Percentiles rank a stretch among this genome's conserved stretches.
Conservation (phyloP, 2,888 invertebrate species). For the Neoaliturus tenellus region DNA sequence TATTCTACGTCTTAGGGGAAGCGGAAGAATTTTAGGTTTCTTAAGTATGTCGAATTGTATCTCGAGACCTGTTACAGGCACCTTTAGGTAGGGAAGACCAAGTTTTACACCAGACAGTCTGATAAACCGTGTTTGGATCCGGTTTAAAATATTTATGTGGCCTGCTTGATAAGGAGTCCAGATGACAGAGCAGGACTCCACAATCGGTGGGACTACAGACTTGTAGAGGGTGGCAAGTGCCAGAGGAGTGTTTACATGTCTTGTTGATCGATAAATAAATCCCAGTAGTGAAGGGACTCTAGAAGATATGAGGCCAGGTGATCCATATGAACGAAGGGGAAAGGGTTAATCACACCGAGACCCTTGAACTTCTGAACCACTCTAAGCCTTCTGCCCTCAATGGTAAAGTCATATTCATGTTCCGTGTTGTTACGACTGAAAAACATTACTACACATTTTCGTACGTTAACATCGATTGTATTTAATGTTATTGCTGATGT, state of each 20-base stretch:
- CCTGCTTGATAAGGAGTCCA: slow-evolving; percentile 3
- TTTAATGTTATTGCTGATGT: not conserved
- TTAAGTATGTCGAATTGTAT: too few relatives aligned
- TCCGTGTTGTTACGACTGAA: not conserved
- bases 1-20: too few relatives aligned
- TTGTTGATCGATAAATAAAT: not conserved
- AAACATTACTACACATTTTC: not conserved
- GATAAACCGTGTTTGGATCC: not conserved
- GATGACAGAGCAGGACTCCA: not conserved
- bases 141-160: not conserved
- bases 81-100: not conserved
- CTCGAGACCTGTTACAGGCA: not conserved
- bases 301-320: not conserved
- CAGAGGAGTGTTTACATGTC: not conserved
- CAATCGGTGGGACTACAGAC: not conserved
- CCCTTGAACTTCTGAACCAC: not conserved
- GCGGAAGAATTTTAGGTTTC: too few relatives aligned
- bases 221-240: not conserved
- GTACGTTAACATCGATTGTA: not conserved
- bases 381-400: not conserved
- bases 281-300: not conserved
- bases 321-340: not conserved
- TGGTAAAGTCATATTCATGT: not conserved
- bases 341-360: not conserved
- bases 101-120: not conserved